Percentiles rank a stretch among this genome's conserved stretches.
These are phyloP conservation scores for Dromococcyx pavoninus DNA, from an alignment of 2,797 vertebrate genomes.

Conservation along the genomic window DNA sequence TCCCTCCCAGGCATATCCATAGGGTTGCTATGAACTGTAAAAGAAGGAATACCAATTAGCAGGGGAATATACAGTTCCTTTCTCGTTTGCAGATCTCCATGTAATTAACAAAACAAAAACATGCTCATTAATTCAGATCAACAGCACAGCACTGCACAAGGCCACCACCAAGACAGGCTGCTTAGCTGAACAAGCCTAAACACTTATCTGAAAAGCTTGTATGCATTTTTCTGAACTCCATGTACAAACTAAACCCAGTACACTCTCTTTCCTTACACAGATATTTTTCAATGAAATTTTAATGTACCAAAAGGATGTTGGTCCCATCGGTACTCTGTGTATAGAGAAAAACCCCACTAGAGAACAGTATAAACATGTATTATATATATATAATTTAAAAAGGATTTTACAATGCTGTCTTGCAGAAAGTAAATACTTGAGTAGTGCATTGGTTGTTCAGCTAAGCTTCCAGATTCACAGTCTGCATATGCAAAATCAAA, in stretches of 20 bases:
- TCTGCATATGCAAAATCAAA: constrained; percentile 38
- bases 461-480: constrained; percentile 66
- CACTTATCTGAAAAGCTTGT: not conserved
- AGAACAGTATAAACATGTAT: not conserved
- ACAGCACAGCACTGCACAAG: constrained; percentile 71
- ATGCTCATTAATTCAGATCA: constrained; percentile 78
- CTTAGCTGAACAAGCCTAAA: constrained; percentile 77
- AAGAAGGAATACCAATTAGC: constrained; percentile 67
- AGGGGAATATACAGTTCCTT: constrained; percentile 35
- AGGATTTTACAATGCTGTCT: not conserved
- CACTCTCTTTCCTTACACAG: not conserved
- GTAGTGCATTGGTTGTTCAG: constrained; percentile 72
- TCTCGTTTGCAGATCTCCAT: constrained; percentile 50
- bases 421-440: not conserved
- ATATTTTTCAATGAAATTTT: not conserved
- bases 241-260: not conserved
- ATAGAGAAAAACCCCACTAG: not conserved
- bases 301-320: not conserved
- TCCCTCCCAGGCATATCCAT: constrained; percentile 99
- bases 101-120: constrained; percentile 74
- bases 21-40: constrained; percentile 94
- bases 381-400: not conserved
- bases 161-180: constrained; percentile 77
- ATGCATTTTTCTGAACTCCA: not conserved
- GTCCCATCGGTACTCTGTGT: not conserved